phyloP scores from a whole-genome alignment of 2,797 vertebrate genomes.

The Jordanella pulchra region DNA sequence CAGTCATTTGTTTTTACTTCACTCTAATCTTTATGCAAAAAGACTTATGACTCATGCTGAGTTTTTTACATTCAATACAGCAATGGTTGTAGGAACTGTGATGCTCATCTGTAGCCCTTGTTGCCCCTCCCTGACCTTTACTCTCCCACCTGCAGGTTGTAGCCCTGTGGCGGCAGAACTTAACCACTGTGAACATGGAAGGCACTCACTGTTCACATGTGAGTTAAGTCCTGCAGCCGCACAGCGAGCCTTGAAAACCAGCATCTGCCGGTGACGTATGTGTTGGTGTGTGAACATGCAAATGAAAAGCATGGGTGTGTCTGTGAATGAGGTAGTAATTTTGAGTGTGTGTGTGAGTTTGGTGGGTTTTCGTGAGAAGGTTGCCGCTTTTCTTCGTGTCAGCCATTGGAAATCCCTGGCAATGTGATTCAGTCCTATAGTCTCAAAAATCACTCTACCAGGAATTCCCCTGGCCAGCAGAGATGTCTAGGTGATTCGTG shows the following conservation, averaged over 20 bases:
- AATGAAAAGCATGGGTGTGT: constrained; percentile 22
- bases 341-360: background rate
- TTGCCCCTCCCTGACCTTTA: constrained; percentile 56
- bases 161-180: constrained; percentile 87
- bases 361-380: constrained; percentile 10
- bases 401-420: constrained; percentile 98
- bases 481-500: constrained; percentile 48
- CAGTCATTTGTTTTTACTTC: background rate
- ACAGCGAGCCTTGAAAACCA: constrained; percentile 46
- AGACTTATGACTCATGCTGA: background rate
- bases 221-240: constrained; percentile 90
- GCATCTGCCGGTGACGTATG: constrained; percentile 34
- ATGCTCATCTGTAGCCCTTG: constrained; percentile 16
- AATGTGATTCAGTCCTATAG: constrained; percentile 91
- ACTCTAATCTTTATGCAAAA: background rate
- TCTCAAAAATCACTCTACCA: constrained; percentile 96
- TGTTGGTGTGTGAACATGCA: constrained; percentile 21
- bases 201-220: constrained; percentile 88
- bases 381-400: constrained; percentile 70
- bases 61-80: background rate
- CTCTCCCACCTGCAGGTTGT: constrained; percentile 38
- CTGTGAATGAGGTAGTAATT: constrained; percentile 18
- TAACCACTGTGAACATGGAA: constrained; percentile 96
- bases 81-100: constrained; percentile 1
- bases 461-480: constrained; percentile 92